phyloP scores from a whole-genome alignment of 2,113 vertebrate genomes.

The Pyrgilauda ruficollis region DNA sequence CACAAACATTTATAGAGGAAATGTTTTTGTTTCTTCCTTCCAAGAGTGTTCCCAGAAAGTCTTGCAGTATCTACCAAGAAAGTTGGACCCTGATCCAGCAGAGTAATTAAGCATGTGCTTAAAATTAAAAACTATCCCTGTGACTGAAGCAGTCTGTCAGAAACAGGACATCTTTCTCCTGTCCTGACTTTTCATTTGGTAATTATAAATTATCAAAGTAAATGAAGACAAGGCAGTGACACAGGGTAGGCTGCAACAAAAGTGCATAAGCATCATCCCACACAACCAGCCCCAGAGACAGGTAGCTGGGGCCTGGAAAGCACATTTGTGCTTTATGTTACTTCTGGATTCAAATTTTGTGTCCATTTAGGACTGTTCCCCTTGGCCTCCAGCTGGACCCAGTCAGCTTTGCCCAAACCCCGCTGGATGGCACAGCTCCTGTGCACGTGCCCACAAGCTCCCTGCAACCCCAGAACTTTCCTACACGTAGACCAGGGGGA shows the following conservation, averaged over 20 bases:
- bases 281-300: not conserved
- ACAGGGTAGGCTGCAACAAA: not conserved
- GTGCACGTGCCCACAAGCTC: fast-evolving
- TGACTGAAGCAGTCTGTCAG: not conserved
- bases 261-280: not conserved
- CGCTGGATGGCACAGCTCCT: not conserved
- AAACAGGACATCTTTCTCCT: not conserved
- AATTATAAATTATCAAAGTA: not conserved
- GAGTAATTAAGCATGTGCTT: not conserved
- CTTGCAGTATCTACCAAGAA: conserved; percentile 1
- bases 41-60: conserved; percentile 2
- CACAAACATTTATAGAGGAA: conserved; percentile 3
- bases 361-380: not conserved
- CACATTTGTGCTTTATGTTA: not conserved
- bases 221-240: not conserved
- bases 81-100: not conserved
- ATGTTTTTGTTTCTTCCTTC: not conserved
- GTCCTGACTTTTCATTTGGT: not conserved
- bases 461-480: not conserved
- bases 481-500: not conserved
- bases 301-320: not conserved
- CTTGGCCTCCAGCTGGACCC: not conserved
- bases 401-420: not conserved
- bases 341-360: not conserved
- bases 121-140: not conserved